These are phyloP conservation scores for Cyprinella venusta DNA, from an alignment of 2,797 vertebrate species.

Conservation along the genomic window DNA sequence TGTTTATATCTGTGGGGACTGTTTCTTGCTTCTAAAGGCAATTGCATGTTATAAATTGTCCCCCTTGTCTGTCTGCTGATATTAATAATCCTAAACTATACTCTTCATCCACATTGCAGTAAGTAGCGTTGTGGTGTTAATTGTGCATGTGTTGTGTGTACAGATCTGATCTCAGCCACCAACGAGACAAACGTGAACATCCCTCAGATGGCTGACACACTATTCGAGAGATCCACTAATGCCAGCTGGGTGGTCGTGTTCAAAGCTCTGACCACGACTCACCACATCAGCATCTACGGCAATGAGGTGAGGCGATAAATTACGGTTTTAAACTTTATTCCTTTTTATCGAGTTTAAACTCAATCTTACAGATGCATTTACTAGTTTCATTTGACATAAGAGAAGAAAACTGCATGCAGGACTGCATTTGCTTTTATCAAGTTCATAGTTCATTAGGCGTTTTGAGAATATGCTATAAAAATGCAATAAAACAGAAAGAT, in stretches of 20 bases:
- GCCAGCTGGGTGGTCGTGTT: conserved; percentile 99
- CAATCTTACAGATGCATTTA: not conserved
- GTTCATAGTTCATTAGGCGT: not conserved
- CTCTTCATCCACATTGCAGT: not conserved
- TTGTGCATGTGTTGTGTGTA: not conserved
- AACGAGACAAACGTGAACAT: conserved; percentile 99
- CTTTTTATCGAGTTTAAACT: not conserved
- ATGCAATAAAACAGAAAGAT: not conserved
- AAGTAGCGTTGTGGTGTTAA: not conserved
- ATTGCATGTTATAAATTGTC: conserved; percentile 1
- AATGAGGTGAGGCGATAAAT: conserved; percentile 86
- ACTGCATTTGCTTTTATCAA: not conserved
- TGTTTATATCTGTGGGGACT: not conserved
- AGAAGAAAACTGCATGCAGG: not conserved
- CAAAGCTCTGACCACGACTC: conserved; percentile 95
- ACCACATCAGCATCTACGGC: conserved; percentile 98
- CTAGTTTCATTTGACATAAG: not conserved
- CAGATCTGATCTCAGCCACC: conserved; percentile 97
- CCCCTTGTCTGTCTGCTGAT: conserved; percentile 1
- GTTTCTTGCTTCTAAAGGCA: conserved; percentile 11
- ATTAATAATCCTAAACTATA: not conserved
- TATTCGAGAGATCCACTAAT: conserved; percentile 96
- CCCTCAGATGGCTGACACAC: conserved; percentile 98
- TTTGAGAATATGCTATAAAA: not conserved
- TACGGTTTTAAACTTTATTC: not conserved